Percentiles rank a stretch among this genome's conserved stretches.
These are phyloP conservation scores for Nephrotoma appendiculata DNA, from an alignment of 2,888 invertebrate species.

Conservation along the genomic window DNA sequence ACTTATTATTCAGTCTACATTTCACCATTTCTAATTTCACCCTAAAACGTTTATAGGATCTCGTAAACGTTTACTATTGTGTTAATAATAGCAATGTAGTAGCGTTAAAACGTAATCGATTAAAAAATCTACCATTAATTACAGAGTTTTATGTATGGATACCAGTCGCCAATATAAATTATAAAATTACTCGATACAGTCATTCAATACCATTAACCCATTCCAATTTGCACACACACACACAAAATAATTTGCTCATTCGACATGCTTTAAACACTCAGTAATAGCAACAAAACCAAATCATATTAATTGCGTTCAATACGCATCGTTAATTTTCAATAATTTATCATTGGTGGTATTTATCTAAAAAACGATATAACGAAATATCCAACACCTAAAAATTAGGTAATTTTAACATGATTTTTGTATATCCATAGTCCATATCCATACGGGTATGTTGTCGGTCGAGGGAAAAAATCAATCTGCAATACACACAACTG, in stretches of 20 bases:
- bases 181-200: background rate
- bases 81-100: too few species aligned
- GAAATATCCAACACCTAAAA: background rate
- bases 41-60: too few species aligned
- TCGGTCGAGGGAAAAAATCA: background rate
- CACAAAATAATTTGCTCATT: background rate
- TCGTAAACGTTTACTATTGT: too few species aligned
- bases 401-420: background rate
- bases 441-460: background rate
- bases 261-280: background rate
- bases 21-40: too few species aligned
- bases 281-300: background rate
- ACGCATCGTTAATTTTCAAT: background rate
- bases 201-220: background rate
- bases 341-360: background rate
- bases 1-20: too few species aligned
- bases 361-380: background rate
- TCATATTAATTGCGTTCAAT: background rate
- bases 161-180: background rate
- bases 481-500: background rate
- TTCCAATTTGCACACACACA: background rate
- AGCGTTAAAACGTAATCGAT: too few species aligned
- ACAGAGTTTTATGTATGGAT: background rate
- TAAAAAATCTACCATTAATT: too few species aligned
- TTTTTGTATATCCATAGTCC: background rate